Evolutionary conservation across 2,113 vertebrate species (phyloP), one percentile per base, ranked within the genome.

Genomic region (Lipophrys pholis): DNA sequence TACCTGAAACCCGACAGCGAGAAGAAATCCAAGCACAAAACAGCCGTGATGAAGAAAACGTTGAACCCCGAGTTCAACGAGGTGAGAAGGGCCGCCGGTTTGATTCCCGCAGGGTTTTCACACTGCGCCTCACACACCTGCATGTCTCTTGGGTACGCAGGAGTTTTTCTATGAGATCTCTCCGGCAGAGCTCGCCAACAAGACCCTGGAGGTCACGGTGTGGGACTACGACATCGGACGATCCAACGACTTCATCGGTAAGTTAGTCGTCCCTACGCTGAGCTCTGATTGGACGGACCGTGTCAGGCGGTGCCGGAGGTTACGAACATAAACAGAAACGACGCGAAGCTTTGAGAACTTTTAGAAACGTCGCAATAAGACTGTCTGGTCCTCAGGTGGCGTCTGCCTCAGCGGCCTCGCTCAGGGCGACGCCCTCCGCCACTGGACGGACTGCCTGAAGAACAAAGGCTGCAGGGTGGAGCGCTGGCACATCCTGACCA

Each of bases 1-100:
- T 97, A 97, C 84, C 90, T 97, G 90, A 95, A 95, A 69, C 96
- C 96, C 0, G 95, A 97, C n/a, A 81, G 93, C 14, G 87, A 94
- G 85, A 97, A 97, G 86, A 96, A 95, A 82, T 96, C 95, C 21
- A 97, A 97, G 81, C 95, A 96, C 83, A 97, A 97, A 92, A 97
- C 96, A 0, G 51, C 91, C 0, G 95, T 97, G 80, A 96, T 95
- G 81, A 97, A 96, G 82, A 96, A 96, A 84, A 97, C 96, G 0
- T 93, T 96, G 38, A 97, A 97, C 80, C 96, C 96, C 0, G 95
- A 96, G 76, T 97, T 95, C 83, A 95, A 96, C 4, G 94, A 97
- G 95, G 95, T 95, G 69, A 66, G 49, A 3, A 7, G 14, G 30
- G 11, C 43, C 40, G 30, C 7, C 45, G 46, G 49, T n/a, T n/a